Conservation (phyloP, 2,113 vertebrate genomes). For the Numida meleagris region DNA sequence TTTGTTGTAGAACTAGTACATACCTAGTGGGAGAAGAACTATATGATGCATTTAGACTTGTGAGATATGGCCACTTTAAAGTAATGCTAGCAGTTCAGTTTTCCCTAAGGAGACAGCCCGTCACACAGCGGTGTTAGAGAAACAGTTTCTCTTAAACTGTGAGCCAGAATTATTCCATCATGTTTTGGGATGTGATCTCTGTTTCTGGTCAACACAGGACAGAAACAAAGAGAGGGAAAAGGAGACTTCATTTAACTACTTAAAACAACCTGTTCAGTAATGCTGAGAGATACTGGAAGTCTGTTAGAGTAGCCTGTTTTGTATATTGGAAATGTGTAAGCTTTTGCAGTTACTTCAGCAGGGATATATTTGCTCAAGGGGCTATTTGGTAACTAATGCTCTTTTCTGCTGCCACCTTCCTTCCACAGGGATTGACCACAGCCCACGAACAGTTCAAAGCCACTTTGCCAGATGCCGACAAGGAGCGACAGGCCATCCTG, state of each 20-base stretch:
- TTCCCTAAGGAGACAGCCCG: background rate
- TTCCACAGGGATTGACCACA: slow-evolving; percentile 89
- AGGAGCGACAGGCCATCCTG: slow-evolving; percentile 94
- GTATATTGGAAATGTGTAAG: background rate
- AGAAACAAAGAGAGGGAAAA: background rate
- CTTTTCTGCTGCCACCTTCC: background rate
- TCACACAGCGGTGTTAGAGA: background rate
- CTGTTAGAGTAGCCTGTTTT: background rate
- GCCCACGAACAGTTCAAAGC: slow-evolving; percentile 99
- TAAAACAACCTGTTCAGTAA: background rate
- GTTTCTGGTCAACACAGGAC: background rate
- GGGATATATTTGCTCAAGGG: background rate
- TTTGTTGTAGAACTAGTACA: background rate
- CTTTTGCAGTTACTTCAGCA: background rate
- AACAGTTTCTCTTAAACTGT: background rate
- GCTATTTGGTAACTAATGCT: background rate
- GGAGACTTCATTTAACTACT: background rate
- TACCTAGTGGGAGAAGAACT: background rate
- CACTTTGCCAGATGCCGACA: slow-evolving; percentile 95
- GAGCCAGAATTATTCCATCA: background rate
- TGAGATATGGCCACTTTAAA: background rate
- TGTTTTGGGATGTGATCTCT: background rate
- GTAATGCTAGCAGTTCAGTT: background rate
- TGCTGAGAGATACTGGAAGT: background rate
- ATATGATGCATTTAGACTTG: rapidly evolving